phyloP scores from a whole-genome alignment of 1,140 invertebrate genomes.

The Ectropis grisescens region DNA sequence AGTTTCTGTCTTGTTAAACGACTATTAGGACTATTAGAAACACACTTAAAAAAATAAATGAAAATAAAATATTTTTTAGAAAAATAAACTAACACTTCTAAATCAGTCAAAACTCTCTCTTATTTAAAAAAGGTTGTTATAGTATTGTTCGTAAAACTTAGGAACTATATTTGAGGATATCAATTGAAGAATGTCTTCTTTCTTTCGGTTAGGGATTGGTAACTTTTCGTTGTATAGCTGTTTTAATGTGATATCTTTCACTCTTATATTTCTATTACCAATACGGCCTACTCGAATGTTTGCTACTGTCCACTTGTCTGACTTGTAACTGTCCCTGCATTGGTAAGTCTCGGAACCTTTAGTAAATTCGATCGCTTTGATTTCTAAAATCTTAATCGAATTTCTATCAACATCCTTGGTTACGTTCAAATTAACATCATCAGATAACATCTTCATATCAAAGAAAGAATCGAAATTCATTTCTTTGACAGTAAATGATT shows the following conservation, averaged over 20 bases:
- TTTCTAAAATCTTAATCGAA: too few species aligned
- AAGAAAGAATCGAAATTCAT: constrained; percentile 9
- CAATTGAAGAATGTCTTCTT: constrained; percentile 9
- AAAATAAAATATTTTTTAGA: too few species aligned
- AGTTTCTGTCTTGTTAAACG: too few species aligned
- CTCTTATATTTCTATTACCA: constrained; percentile 9
- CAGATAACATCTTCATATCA: constrained; percentile 10
- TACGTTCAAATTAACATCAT: constrained; percentile 5
- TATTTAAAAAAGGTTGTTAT: constrained; percentile 9
- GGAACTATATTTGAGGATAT: constrained; percentile 6
- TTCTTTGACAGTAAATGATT: constrained; percentile 12
- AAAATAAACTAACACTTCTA: too few species aligned
- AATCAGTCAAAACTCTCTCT: too few species aligned
- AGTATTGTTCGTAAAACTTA: constrained; percentile 8
- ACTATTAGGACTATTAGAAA: too few species aligned
- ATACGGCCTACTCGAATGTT: constrained; percentile 9
- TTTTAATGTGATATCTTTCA: constrained; percentile 10
- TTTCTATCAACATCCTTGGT: too few species aligned
- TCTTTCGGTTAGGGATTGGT: constrained; percentile 10
- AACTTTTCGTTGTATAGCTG: constrained; percentile 8
- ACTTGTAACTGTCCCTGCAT: constrained; percentile 12
- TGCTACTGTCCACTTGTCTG: constrained; percentile 7
- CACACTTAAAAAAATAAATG: too few species aligned
- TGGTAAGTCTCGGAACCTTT: constrained; percentile 13
- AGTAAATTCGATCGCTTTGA: constrained; percentile 13